phyloP scores from a whole-genome alignment of 2,113 vertebrate genomes.

The Gallinago media region DNA sequence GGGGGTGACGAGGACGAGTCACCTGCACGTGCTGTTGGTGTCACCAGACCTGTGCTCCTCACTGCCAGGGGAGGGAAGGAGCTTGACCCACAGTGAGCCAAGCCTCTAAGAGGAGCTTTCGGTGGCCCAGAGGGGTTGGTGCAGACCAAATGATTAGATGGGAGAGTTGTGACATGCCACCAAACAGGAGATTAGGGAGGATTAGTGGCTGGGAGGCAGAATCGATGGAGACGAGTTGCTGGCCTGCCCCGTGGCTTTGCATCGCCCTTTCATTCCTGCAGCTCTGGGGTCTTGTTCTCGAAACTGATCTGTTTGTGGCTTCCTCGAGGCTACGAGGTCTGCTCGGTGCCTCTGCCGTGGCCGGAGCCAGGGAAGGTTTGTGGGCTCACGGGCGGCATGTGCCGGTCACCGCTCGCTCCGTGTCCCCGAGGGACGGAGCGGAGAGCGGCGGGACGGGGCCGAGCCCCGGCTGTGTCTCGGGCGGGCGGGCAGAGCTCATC shows the following conservation, averaged over 20 bases:
- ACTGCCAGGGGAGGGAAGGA: background rate
- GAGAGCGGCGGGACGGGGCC: background rate
- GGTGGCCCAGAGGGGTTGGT: background rate
- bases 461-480: background rate
- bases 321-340: fast-evolving
- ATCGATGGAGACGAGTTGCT: background rate
- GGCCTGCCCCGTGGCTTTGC: background rate
- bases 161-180: slow-evolving; percentile 33
- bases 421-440: background rate
- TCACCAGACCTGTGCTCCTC: background rate
- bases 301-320: background rate
- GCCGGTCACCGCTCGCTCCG: fast-evolving
- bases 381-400: fast-evolving
- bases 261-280: background rate
- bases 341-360: fast-evolving
- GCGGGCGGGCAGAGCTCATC: background rate
- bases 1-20: background rate
- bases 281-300: background rate
- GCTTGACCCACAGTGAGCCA: background rate
- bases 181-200: slow-evolving; percentile 20
- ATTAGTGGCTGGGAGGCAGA: slow-evolving; percentile 31
- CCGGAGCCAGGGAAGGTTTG: background rate
- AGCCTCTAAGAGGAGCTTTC: background rate
- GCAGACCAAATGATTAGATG: background rate
- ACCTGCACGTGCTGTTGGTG: fast-evolving